Conservation (phyloP, 2,888 invertebrate species). For the Trissoscelio sp. region DNA sequence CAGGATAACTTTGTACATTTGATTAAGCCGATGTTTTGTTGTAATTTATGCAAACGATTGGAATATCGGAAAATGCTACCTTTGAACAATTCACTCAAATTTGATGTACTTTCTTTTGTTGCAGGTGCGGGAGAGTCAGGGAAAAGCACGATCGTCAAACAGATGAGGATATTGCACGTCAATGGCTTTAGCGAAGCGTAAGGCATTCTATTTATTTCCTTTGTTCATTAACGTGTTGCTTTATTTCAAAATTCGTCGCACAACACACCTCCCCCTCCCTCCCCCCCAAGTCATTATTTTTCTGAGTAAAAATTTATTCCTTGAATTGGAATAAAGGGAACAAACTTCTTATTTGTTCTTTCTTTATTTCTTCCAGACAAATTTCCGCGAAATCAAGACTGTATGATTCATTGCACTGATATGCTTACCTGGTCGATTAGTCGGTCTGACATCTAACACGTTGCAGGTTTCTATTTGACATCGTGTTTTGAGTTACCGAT, state of each 20-base stretch:
- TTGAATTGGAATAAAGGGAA: too few species aligned
- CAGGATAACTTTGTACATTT: slow-evolving; percentile 28
- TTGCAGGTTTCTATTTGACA: slow-evolving; percentile 18
- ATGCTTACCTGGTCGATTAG: slow-evolving; percentile 29
- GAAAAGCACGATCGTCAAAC: slow-evolving; percentile 99
- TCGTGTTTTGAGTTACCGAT: slow-evolving; percentile 10
- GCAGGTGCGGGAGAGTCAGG: slow-evolving; percentile 98
- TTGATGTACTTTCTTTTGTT: slow-evolving; percentile 69
- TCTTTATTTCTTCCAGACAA: neutral
- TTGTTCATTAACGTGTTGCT: slow-evolving; percentile 43
- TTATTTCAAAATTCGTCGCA: slow-evolving; percentile 28
- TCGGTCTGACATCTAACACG: slow-evolving; percentile 10
- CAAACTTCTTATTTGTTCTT: slow-evolving; percentile 2
- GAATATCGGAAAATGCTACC: slow-evolving; percentile 33
- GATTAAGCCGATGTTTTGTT: slow-evolving; percentile 46
- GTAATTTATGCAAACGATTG: slow-evolving; percentile 47
- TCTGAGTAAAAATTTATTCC: too few species aligned
- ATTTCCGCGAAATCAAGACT: neutral
- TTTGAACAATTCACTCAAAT: slow-evolving; percentile 39
- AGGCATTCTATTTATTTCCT: slow-evolving; percentile 79
- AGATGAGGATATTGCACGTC: slow-evolving; percentile 99
- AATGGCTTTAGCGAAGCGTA: slow-evolving; percentile 99
- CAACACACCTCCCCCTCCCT: neutral
- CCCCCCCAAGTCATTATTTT: too few species aligned
- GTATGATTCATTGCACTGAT: slow-evolving; percentile 7